Conservation (phyloP, 2,888 invertebrate species). For the Creontiades dilutus region DNA sequence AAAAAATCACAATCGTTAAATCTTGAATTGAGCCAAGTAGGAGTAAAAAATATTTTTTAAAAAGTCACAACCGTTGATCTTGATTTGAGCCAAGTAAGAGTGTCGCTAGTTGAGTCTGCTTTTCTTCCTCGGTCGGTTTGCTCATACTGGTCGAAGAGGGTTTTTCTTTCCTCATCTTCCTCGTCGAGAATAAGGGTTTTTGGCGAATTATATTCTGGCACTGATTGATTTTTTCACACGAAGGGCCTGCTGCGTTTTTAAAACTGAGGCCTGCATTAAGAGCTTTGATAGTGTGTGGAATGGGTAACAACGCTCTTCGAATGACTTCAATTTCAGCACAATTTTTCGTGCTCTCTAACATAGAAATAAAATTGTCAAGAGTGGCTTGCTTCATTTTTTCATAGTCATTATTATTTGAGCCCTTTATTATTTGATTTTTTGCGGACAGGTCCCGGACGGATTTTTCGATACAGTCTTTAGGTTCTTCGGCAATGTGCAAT, state of each 20-base stretch:
- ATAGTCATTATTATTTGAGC: not conserved
- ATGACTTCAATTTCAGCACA: constrained; percentile 14
- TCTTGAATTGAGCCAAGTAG: no score
- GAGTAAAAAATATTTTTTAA: no score
- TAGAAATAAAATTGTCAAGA: not conserved
- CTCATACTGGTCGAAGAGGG: constrained; percentile 21
- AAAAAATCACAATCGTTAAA: no score
- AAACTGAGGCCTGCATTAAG: not conserved
- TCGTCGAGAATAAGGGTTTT: constrained; percentile 38
- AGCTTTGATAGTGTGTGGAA: constrained; percentile 18
- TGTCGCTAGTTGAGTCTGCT: constrained; percentile 23
- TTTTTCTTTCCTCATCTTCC: constrained; percentile 17
- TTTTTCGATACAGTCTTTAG: not conserved
- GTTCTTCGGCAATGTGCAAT: constrained; percentile 6
- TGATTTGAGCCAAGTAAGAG: not conserved
- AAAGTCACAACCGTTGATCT: not conserved
- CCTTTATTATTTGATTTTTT: constrained; percentile 28
- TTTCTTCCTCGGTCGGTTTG: constrained; percentile 21
- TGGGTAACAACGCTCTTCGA: not conserved
- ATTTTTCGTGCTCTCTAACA: constrained; percentile 36
- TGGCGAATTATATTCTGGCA: constrained; percentile 14
- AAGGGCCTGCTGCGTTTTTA: constrained; percentile 76
- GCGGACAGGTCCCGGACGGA: not conserved
- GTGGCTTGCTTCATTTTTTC: constrained; percentile 31
- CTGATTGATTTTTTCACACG: constrained; percentile 9